Evolutionary conservation across 2,113 vertebrate genomes (phyloP), one percentile per base, ranked within the genome.

Genomic region (Ranitomeya variabilis): DNA sequence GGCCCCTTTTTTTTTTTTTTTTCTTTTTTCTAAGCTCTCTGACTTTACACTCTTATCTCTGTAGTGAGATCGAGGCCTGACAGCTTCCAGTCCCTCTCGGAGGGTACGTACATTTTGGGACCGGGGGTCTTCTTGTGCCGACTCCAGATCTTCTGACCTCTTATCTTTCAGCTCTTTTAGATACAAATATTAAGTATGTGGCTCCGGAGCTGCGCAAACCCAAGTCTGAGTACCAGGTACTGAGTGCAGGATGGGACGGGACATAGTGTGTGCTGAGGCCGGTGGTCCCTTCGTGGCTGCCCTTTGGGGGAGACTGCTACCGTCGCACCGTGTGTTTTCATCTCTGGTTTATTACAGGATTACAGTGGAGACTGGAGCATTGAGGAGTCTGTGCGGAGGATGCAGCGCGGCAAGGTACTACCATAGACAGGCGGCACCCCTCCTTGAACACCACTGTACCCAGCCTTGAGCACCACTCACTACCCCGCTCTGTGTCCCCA

Each of bases 331-430:
- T 37, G 52, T 88, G 4, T 60, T 80, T 91, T 62, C 89, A 64
- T 86, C 91, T 59, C 0, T 88, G 86, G 89, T 31, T 89, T 89
- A n/a, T 94, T 94, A 9, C 90, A 99, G 98, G 98, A 99, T 92
- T 96, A 96, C 77, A 93, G 93, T 82, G 95, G 94, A 87, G 97
- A 97, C 62, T 97, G 97, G 97, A 96, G 95, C 21, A 95, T 95
- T 15, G 96, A 93, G 90, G 97, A 99, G 76, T 97, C 96, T 0
- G 93, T 98, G 69, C 94, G 91, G 26, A 94, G 97, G 82, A 96
- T 99, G 93, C 96, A 95, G 90, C 96, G 94, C 79, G 97, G 97
- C 91, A 98, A 98, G 96, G 98, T 98, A 94, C 91, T 91, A 16
- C 9, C 67, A 14, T 10, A 11, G 31, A 14, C 19, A 3, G 14